A percentile compares a stretch with the other conserved stretches of the same genome.
These are phyloP conservation scores for Cinclus mexicanus DNA, from an alignment of 2,113 vertebrate genomes.

Conservation along the genomic window DNA sequence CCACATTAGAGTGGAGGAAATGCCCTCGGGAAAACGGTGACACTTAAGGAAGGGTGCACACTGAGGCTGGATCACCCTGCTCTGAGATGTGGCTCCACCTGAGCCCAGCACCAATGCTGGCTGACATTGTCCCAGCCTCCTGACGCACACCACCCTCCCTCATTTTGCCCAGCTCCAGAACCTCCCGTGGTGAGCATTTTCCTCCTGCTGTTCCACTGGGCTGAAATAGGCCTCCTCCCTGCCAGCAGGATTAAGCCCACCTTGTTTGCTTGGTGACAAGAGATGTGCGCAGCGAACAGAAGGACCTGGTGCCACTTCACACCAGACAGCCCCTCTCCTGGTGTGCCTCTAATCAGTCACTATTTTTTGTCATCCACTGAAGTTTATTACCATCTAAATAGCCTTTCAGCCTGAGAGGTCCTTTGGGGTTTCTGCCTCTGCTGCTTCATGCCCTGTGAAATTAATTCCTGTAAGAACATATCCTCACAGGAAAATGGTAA, in stretches of 20 bases:
- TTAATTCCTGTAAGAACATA: not conserved
- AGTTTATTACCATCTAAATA: constrained; percentile 62
- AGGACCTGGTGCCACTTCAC: not conserved
- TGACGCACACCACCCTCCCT: not conserved
- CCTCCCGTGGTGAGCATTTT: not conserved
- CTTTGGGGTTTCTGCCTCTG: not conserved
- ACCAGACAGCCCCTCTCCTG: not conserved
- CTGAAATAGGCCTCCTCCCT: not conserved
- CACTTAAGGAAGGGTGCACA: not conserved
- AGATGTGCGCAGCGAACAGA: not conserved
- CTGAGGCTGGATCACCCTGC: not conserved
- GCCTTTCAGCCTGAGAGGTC: not conserved
- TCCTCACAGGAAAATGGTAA: not conserved
- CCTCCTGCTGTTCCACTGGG: not conserved
- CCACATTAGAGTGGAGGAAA: not conserved
- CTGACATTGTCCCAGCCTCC: not conserved
- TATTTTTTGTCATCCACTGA: not conserved
- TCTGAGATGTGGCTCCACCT: not conserved
- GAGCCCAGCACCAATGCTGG: not conserved
- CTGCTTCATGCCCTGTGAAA: not conserved
- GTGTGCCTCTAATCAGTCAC: not conserved
- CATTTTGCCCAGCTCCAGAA: not conserved
- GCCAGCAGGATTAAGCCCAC: not conserved
- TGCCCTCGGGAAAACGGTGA: accelerated
- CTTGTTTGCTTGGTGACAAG: not conserved